A percentile compares a stretch with the other conserved stretches of the same genome.
These are phyloP conservation scores for Poeciliopsis presidionis DNA, from an alignment of 2,797 vertebrate species.

Conservation along the genomic window DNA sequence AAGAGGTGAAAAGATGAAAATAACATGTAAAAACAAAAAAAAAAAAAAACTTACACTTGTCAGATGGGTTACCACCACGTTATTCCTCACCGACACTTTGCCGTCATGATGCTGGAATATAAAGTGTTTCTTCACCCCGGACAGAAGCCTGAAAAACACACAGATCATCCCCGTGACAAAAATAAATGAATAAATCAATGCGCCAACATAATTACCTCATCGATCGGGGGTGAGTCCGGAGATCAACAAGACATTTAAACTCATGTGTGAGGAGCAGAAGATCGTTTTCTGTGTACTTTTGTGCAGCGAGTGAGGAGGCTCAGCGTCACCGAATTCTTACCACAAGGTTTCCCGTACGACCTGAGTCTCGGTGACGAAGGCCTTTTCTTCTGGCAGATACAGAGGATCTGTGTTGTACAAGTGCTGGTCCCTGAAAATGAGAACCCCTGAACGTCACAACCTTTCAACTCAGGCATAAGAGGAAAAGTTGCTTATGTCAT, in stretches of 20 bases:
- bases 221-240: not conserved
- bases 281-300: not conserved
- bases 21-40: not conserved
- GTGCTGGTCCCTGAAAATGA: conserved; percentile 89
- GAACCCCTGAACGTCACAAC: conserved; percentile 22
- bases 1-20: too few relatives aligned
- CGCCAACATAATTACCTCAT: too few relatives aligned
- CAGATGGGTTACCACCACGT: conserved; percentile 94
- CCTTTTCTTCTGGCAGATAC: conserved; percentile 91
- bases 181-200: not conserved
- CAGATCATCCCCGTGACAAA: conserved; percentile 6
- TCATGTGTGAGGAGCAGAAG: not conserved
- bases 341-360: conserved; percentile 95
- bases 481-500: not conserved
- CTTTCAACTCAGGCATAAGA: conserved; percentile 11
- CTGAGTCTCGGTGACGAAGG: conserved; percentile 93
- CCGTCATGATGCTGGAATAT: conserved; percentile 95
- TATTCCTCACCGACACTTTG: conserved; percentile 91
- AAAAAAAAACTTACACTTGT: conserved; percentile 87
- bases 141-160: conserved; percentile 87
- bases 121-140: conserved; percentile 95
- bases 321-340: conserved; percentile 76
- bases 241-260: not conserved
- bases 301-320: conserved; percentile 12
- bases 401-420: conserved; percentile 92